phyloP scores from a whole-genome alignment of 2,113 vertebrate species.

The Pterocles burchelli region DNA sequence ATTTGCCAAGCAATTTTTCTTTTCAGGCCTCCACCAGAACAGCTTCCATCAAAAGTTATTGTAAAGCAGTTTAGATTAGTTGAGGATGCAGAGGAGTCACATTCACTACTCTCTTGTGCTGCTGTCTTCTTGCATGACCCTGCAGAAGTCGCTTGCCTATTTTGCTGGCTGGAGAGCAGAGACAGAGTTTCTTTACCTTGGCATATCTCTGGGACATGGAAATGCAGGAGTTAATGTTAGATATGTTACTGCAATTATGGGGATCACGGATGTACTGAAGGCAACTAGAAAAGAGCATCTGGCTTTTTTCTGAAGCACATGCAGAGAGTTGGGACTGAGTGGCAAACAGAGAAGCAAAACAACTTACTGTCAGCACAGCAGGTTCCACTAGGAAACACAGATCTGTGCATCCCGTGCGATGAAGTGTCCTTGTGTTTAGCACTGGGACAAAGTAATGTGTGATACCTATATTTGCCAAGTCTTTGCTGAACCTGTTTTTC shows the following conservation, averaged over 20 bases:
- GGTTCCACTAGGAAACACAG: background rate
- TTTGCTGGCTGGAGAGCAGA: background rate
- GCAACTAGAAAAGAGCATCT: background rate
- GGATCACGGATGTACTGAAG: background rate
- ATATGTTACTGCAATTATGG: background rate
- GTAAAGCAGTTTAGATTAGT: background rate
- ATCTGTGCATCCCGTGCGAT: background rate
- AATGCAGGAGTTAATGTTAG: background rate
- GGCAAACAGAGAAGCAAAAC: background rate
- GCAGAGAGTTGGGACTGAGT: background rate
- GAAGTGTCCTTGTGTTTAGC: background rate
- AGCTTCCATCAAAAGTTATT: background rate
- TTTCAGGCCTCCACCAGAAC: background rate
- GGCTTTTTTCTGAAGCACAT: background rate
- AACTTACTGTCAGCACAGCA: background rate
- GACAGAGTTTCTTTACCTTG: background rate
- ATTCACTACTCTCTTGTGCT: background rate
- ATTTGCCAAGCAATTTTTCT: background rate
- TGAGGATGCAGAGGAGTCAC: background rate
- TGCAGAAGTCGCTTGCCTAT: background rate
- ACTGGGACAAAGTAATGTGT: accelerated
- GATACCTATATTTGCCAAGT: background rate
- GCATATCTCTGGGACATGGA: background rate
- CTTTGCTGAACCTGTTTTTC: background rate
- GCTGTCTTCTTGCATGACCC: background rate